Base-by-base conservation (phyloP, 2,113 vertebrate species). In the Prunella fulvescens region DNA sequence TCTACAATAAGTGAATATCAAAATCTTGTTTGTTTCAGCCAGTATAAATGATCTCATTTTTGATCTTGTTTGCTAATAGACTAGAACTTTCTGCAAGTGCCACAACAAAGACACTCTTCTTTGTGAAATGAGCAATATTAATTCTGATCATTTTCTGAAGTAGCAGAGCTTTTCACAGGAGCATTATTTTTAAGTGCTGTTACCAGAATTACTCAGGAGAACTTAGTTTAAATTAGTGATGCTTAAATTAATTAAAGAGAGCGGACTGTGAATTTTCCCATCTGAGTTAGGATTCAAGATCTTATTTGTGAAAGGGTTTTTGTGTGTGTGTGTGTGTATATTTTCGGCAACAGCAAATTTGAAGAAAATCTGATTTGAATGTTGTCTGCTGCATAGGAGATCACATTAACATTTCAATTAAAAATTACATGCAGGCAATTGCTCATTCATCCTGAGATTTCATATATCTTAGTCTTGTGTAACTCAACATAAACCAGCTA, bases 211-310 rank as follows among this genome's bases (percentile, higher is more conserved):
- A 94, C 88, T 95, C 95, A 89, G 70, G 85, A 97, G 94, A 96
- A 28, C 81, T 94, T 86, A 71, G 61, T 81, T 96, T 93, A 94
- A 92, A 96, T 95, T 83, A 94, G 72, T 86, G 67, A 93, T 82
- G 83, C 94, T 95, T 93, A 95, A 92, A 93, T 91, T 95, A 97
- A 97, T 95, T 95, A 96, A 90, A 91, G 83, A 83, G 48, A 95
- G 80, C 5, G 0, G 88, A 51, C 79, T 94, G 67, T 85, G 94
- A 95, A 92, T 93, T 92, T 95, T 96, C 92, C 76, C 85, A 73
- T 70, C 76, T 72, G 71, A 94, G 20, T 93, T 91, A 85, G 81
- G 53, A 94, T 83, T 79, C 35, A 65, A 57, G 78, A 81, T 92
- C 67, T 66, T 81, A 67, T 79, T 91, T 84, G 47, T 12, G 44